phyloP scores from a whole-genome alignment of 2,888 invertebrate genomes.

The Ectobius pallidus region DNA sequence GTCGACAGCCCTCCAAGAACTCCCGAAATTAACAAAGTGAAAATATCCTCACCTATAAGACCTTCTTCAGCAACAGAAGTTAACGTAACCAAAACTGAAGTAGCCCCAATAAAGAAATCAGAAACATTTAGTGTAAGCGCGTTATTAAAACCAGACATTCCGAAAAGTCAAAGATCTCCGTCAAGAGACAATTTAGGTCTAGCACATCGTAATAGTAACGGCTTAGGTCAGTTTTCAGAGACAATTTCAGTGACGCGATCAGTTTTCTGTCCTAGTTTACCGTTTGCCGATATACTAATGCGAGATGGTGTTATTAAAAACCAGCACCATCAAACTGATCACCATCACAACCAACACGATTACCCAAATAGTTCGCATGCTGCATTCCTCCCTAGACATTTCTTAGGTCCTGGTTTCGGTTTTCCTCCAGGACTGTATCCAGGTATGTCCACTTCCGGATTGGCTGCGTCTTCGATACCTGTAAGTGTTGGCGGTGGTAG shows the following conservation, averaged over 20 bases:
- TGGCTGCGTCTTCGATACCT: not conserved
- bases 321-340: conserved; percentile 53
- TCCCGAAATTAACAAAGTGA: conserved; percentile 4
- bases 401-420: conserved; percentile 57
- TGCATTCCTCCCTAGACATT: conserved; percentile 54
- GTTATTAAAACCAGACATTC: conserved; percentile 78
- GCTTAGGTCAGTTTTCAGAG: conserved; percentile 51
- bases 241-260: conserved; percentile 63
- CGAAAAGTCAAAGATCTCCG: conserved; percentile 56
- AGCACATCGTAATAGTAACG: not conserved
- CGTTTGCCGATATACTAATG: conserved; percentile 63
- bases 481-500: not conserved
- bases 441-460: conserved; percentile 15
- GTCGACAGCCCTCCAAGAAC: conserved; percentile 72
- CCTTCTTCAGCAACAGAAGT: conserved; percentile 17
- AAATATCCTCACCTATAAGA: not conserved
- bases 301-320: conserved; percentile 50
- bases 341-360: conserved; percentile 33
- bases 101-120: conserved; percentile 67
- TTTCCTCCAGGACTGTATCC: conserved; percentile 42
- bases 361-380: conserved; percentile 2
- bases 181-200: not conserved
- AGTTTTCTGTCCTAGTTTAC: conserved; percentile 65
- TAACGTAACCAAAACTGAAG: not conserved
- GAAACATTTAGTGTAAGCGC: conserved; percentile 87